Conservation (phyloP, 2,888 invertebrate species). For the Eupsilia transversa region DNA sequence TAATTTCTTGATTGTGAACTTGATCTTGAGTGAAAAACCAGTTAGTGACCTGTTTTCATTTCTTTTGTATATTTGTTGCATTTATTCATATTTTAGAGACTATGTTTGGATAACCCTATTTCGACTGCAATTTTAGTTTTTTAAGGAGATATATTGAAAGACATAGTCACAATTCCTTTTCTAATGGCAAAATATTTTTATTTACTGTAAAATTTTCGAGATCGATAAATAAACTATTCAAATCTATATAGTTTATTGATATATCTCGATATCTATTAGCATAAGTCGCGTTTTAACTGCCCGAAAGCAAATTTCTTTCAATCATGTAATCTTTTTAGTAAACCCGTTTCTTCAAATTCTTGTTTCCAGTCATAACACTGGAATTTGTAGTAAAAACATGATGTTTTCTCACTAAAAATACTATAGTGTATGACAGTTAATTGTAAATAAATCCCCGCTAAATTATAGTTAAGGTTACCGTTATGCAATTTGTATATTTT, state of each 20-base stretch:
- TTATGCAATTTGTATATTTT: slow-evolving; percentile 88
- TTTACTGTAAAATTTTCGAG: slow-evolving; percentile 45
- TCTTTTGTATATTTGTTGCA: slow-evolving; percentile 87
- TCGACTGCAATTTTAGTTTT: slow-evolving; percentile 78
- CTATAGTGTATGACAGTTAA: slow-evolving; percentile 60
- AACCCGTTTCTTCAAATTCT: slow-evolving; percentile 39
- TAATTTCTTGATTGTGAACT: slow-evolving; percentile 65
- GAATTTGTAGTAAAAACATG: slow-evolving; percentile 62
- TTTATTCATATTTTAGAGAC: slow-evolving; percentile 80
- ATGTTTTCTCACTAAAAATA: slow-evolving; percentile 60
- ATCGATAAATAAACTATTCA: slow-evolving; percentile 49
- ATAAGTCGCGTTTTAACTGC: slow-evolving; percentile 64
- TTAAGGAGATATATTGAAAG: slow-evolving; percentile 68
- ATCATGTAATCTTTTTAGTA: slow-evolving; percentile 7
- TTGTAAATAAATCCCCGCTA: slow-evolving; percentile 85
- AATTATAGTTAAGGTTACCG: slow-evolving; percentile 81
- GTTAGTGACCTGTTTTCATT: slow-evolving; percentile 72
- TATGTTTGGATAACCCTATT: slow-evolving; percentile 63
- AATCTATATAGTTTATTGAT: slow-evolving; percentile 54
- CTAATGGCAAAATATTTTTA: slow-evolving; percentile 65
- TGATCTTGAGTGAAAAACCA: slow-evolving; percentile 70
- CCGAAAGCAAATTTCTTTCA: slow-evolving; percentile 49
- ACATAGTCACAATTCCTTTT: slow-evolving; percentile 66
- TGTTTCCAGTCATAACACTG: slow-evolving; percentile 34
- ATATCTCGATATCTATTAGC: slow-evolving; percentile 39